Evolutionary conservation across 92 coral and sea anemone species (phyloP).

Genomic region (Palythoa grandiflora): DNA sequence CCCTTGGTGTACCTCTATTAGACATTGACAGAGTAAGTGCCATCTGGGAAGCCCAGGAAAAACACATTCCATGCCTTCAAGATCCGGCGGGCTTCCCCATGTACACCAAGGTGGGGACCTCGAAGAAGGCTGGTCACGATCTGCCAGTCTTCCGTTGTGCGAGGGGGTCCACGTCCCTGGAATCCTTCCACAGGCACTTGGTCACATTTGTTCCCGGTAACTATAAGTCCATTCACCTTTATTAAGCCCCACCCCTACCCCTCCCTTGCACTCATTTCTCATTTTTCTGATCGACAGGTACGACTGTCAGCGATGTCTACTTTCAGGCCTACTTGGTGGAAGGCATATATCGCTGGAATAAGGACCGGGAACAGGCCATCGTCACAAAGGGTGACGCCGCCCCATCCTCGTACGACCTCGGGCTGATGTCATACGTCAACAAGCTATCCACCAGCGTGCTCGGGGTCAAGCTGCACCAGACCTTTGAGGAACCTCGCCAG

Average conservation of each 20-base stretch:
- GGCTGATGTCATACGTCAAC: background rate
- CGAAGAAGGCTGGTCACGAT: background rate
- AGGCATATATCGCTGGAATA: slow-evolving; percentile 46
- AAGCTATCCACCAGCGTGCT: background rate
- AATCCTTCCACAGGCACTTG: slow-evolving; percentile 42
- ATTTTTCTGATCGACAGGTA: too few species aligned
- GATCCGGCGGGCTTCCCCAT: too few species aligned
- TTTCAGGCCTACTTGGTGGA: too few species aligned
- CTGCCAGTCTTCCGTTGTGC: slow-evolving; percentile 20
- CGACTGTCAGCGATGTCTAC: too few species aligned
- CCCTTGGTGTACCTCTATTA: too few species aligned
- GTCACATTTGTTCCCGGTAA: background rate
- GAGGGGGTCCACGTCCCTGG: slow-evolving; percentile 41
- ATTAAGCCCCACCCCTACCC: background rate
- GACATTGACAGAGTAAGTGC: too few species aligned
- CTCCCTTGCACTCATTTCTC: too few species aligned
- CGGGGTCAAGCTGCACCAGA: background rate
- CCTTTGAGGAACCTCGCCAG: background rate
- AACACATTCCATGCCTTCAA: too few species aligned
- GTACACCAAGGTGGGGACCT: too few species aligned
- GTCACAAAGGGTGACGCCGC: background rate
- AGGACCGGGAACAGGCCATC: slow-evolving; percentile 42
- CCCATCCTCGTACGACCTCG: background rate
- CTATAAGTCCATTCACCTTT: background rate
- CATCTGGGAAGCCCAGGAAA: too few species aligned